A percentile compares a stretch with the other conserved stretches of the same genome.
phyloP scores from a whole-genome alignment of 1,140 invertebrate genomes.

The Zaprionus africanus region DNA sequence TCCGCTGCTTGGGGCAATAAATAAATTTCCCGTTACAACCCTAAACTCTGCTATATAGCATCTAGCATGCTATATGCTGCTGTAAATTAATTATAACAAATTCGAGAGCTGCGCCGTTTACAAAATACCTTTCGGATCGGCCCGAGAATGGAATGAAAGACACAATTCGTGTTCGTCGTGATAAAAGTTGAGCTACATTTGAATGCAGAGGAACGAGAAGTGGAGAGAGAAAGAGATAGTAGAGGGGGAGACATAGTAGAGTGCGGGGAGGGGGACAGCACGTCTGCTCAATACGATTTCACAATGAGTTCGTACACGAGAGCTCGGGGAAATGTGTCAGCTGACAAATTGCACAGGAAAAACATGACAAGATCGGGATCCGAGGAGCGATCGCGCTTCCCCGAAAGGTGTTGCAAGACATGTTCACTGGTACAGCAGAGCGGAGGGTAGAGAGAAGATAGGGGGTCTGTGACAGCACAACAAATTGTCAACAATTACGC shows the following conservation, averaged over 20 bases:
- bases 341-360: conserved; percentile 84
- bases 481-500: conserved; percentile 80
- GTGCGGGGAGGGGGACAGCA: background rate
- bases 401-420: conserved; percentile 75
- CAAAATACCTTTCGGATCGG: conserved; percentile 28
- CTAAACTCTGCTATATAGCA: background rate
- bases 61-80: conserved; percentile 39
- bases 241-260: too few relatives aligned
- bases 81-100: conserved; percentile 83
- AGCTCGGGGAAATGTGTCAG: conserved; percentile 71
- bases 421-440: too few relatives aligned
- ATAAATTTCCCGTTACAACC: conserved; percentile 66
- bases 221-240: conserved; percentile 1
- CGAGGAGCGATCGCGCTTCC: conserved; percentile 45
- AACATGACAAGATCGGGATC: conserved; percentile 75
- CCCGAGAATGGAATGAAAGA: conserved; percentile 1
- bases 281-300: conserved; percentile 55
- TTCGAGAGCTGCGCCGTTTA: conserved; percentile 43
- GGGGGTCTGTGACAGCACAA: conserved; percentile 57
- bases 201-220: background rate
- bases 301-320: conserved; percentile 54
- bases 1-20: conserved; percentile 61
- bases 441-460: background rate
- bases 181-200: conserved; percentile 39
- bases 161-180: background rate